Base-by-base conservation (phyloP, 2,888 invertebrate genomes). In the Boloria selene region DNA sequence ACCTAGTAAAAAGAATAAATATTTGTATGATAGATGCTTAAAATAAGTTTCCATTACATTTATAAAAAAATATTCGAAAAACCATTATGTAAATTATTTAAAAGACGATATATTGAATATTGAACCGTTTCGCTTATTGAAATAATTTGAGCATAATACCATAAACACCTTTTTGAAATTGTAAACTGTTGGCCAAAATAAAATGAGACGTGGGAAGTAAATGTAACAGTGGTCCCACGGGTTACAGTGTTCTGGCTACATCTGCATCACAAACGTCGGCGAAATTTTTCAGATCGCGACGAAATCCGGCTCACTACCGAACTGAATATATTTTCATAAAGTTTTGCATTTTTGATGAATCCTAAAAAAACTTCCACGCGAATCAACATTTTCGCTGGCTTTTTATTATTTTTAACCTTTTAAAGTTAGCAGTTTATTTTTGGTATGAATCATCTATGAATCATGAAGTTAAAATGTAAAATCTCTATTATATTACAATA, bases 261-360 rank as follows among this genome's bases (percentile, higher is more conserved):
- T 68, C 68, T 67, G 63, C 67, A 67, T 69, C 67, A 69, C 69
- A 69, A 69, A 64, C 69, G 64, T 62, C 26, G 52, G 52, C 45
- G 61, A 42, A 69, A 61, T 61, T 60, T 61, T 64, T 59, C 64
- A 59, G 58, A 63, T 65, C 59, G 54, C 62, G 59, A 65, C 59
- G 49, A 68, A 68, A 65, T 55, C 69, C 75, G 79, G 73, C 71
- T 74, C 74, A 60, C 70, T 55, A 62, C 71, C 69, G 70, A 73
- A 81, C 80, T 81, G 86, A 85, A 88, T 88, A 85, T 82, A 89
- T 88, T 89, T 87, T 82, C 86, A 86, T 86, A 80, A 84, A 86
- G 80, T 84, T 87, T 88, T 88, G 85, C 87, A 89, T 89, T 86
- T 88, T 88, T 89, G 88, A 89, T 87, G 70, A 70, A 70, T 64